Conservation (phyloP, 1,140 invertebrate genomes). For the Stenopsyche tienmushanensis region DNA sequence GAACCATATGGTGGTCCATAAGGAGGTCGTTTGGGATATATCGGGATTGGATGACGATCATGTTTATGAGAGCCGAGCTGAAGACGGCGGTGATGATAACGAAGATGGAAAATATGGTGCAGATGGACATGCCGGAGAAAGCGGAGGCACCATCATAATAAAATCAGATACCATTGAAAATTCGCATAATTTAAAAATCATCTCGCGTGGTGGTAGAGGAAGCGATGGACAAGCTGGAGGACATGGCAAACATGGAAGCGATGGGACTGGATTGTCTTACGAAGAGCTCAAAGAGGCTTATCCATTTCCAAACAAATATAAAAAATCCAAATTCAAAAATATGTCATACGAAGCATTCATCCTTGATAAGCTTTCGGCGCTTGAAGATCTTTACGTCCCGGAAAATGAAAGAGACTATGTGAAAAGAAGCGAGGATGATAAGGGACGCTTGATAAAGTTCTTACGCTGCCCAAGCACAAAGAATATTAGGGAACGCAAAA, state of each 20-base stretch:
- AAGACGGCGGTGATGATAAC: neutral
- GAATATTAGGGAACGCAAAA: too few species aligned
- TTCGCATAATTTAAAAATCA: constrained; percentile 3
- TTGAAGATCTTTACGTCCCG: too few species aligned
- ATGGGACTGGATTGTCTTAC: neutral
- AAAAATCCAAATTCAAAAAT: too few species aligned
- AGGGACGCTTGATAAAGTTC: too few species aligned
- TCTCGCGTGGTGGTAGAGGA: neutral
- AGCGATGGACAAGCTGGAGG: constrained; percentile 5
- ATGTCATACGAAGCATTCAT: too few species aligned
- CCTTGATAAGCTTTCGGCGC: too few species aligned
- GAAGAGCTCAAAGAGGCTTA: too few species aligned
- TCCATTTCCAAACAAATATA: too few species aligned
- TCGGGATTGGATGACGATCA: neutral
- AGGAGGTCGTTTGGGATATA: neutral
- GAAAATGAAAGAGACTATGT: too few species aligned
- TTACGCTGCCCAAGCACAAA: too few species aligned
- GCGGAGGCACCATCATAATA: constrained; percentile 1
- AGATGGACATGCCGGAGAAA: constrained; percentile 1
- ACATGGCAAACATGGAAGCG: neutral
- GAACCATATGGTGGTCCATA: neutral
- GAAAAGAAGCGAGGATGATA: too few species aligned
- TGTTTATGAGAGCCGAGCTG: neutral
- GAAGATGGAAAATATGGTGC: neutral
- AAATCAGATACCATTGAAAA: neutral